These are phyloP conservation scores for Piprites chloris DNA, from an alignment of 2,113 vertebrate genomes.

Conservation along the genomic window DNA sequence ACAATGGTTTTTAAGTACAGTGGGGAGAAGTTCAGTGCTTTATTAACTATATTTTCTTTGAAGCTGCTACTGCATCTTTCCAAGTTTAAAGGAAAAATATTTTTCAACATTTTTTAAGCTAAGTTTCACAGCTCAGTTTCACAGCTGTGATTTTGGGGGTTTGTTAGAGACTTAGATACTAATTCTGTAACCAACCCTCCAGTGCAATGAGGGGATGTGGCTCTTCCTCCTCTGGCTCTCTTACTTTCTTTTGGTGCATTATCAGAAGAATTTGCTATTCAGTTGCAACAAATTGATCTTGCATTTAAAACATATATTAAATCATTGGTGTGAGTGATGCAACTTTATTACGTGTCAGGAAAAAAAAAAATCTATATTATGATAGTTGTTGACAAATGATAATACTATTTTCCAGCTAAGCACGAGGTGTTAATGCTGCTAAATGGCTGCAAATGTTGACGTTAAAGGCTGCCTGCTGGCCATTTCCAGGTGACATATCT, in stretches of 20 bases:
- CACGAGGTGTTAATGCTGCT: conserved; percentile 68
- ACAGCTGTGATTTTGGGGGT: background rate
- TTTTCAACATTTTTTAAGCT: background rate
- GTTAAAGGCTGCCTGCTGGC: conserved; percentile 67
- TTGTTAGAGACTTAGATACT: background rate
- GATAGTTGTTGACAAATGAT: conserved; percentile 71
- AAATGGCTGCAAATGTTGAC: conserved; percentile 73
- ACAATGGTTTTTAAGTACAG: background rate
- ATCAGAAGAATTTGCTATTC: conserved; percentile 3
- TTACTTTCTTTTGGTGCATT: background rate
- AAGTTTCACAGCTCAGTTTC: background rate
- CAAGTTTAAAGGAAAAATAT: background rate
- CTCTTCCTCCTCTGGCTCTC: background rate
- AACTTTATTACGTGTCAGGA: conserved; percentile 51
- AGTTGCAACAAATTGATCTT: conserved; percentile 23
- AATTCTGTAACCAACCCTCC: background rate
- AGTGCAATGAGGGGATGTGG: background rate
- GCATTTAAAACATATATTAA: conserved; percentile 49
- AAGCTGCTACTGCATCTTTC: background rate
- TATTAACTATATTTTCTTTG: background rate
- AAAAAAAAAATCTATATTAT: conserved; percentile 67
- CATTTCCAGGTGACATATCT: conserved; percentile 76
- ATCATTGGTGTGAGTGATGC: conserved; percentile 28
- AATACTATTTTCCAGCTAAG: conserved; percentile 67
- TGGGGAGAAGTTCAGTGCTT: background rate